Percentiles rank a stretch among this genome's conserved stretches.
These are phyloP conservation scores for Chelonoidis abingdonii DNA, from an alignment of 2,113 vertebrate species.

Conservation along the genomic window DNA sequence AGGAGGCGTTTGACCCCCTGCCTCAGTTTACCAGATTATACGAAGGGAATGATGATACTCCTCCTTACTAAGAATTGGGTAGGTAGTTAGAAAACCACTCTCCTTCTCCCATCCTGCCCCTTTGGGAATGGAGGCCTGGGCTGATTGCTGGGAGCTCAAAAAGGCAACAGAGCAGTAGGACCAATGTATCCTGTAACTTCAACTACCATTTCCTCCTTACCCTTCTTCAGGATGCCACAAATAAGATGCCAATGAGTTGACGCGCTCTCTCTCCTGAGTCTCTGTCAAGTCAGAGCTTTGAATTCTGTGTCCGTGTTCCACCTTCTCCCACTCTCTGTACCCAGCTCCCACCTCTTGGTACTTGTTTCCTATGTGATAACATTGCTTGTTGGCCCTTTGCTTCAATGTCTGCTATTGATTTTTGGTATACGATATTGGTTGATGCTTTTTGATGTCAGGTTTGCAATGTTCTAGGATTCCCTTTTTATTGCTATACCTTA, in stretches of 20 bases:
- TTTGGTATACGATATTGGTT: too few relatives aligned
- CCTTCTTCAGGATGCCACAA: not conserved
- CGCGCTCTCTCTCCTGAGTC: rapidly evolving
- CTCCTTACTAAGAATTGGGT: not conserved
- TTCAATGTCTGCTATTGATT: too few relatives aligned
- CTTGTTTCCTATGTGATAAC: too few relatives aligned
- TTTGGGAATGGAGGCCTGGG: not conserved
- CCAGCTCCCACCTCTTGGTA: too few relatives aligned
- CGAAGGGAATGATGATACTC: not conserved
- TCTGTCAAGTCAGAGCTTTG: not conserved
- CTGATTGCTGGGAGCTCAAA: not conserved
- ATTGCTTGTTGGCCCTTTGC: too few relatives aligned
- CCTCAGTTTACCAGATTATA: not conserved
- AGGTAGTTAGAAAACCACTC: too few relatives aligned
- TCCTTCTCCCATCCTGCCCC: not conserved
- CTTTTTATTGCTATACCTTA: too few relatives aligned
- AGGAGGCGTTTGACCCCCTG: not conserved
- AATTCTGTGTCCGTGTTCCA: too few relatives aligned
- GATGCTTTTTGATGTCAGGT: too few relatives aligned
- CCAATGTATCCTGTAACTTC: not conserved
- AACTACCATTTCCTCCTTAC: not conserved
- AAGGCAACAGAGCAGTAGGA: not conserved
- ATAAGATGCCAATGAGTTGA: not conserved
- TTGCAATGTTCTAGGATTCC: too few relatives aligned
- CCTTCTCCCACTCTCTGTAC: too few relatives aligned